Base-by-base conservation (phyloP, 2,888 invertebrate genomes). In the Pterobdella sp. region DNA sequence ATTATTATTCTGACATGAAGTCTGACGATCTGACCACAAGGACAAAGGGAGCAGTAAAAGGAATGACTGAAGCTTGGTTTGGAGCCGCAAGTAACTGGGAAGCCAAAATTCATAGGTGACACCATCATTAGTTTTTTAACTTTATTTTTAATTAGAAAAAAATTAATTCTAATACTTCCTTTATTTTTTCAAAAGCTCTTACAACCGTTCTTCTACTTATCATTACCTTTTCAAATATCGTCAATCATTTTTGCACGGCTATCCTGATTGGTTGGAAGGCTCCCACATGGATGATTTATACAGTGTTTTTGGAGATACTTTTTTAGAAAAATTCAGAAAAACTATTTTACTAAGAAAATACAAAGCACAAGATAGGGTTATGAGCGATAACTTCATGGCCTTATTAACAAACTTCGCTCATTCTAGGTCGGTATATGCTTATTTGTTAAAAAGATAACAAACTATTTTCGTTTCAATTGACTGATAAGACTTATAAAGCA, bases 251-350 rank as follows among this genome's bases (percentile, higher is more conserved):
- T 73, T 76, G 29, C 42, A 42, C n/a, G 74, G 68, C 7, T 73
- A 72, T 34, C 71, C 71, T 10, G 75, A 72, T 7, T 75, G 73
- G 74, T 68, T 77, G 32, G 73, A 72, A 22, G 77, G 76, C 3
- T 74, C 76, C 0, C 77, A 77, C 68, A 32, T 75, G 37, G 77
- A 77, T 49, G 77, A 77, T 60, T 1, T 76, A 22, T 76, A 75
- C 71, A 72, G 74, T 26, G 32, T 77, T 22, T 72, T 76, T 36
- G 77, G 77, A 1, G 73, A 72, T 29, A 68, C 74, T 0, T 76
- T 75, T 72, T 29, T 74, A 49, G 31, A 74, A 64, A 36, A 49
- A 7, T 76, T 36, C 32, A n/a, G 73, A 31, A 63, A 67, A 26
- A 64, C 26, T 10, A 34, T 72, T n/a, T 49, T 69, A 0, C 52